Percentiles rank a stretch among this genome's conserved stretches.
These are phyloP conservation scores for Cossypha heuglini DNA, from an alignment of 2,797 vertebrate genomes.

Conservation along the genomic window DNA sequence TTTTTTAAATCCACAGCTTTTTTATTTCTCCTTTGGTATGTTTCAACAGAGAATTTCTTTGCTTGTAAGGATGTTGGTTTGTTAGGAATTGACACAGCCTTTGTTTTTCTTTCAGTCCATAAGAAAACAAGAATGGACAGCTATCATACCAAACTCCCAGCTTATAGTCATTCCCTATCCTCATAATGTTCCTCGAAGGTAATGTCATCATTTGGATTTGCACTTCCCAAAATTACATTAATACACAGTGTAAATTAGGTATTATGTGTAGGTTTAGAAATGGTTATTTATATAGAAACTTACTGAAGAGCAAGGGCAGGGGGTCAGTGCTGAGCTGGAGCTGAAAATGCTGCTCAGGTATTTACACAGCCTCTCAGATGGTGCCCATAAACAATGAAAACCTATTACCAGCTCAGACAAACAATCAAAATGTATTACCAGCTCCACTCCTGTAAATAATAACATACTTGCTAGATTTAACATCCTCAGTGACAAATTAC, in stretches of 20 bases:
- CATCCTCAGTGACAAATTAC: neutral
- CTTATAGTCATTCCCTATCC: slow-evolving; percentile 96
- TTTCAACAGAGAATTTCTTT: neutral
- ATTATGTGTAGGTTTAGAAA: neutral
- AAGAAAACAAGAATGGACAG: slow-evolving; percentile 93
- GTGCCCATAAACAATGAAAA: neutral
- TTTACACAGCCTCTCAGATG: neutral
- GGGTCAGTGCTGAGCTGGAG: neutral
- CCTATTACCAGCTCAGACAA: neutral
- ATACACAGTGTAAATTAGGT: neutral
- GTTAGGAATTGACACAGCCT: neutral
- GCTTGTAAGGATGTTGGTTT: neutral
- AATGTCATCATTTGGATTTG: slow-evolving; percentile 33
- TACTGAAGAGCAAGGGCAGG: neutral
- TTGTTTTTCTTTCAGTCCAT: slow-evolving; percentile 75
- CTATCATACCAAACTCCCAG: slow-evolving; percentile 98
- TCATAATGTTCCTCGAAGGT: slow-evolving; percentile 88
- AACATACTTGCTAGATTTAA: neutral
- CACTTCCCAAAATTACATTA: neutral
- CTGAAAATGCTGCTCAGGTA: neutral
- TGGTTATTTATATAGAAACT: neutral
- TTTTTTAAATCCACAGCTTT: neutral
- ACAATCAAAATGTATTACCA: neutral
- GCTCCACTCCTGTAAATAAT: neutral
- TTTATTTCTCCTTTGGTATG: neutral